Base-by-base conservation (phyloP, 2,113 vertebrate genomes). In the Xerus inauris region DNA sequence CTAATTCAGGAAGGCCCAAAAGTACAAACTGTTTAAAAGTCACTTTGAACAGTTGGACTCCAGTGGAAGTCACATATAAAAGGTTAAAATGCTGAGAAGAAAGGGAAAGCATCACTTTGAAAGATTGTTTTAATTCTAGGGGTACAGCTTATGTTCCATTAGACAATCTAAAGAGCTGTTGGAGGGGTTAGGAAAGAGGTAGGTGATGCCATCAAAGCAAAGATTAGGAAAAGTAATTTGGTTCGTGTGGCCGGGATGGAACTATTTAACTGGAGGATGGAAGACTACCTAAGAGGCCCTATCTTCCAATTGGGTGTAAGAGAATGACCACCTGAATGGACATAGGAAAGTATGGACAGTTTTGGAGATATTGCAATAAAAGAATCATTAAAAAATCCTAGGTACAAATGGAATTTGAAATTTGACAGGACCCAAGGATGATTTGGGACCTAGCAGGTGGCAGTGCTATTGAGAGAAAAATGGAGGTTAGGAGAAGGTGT, bases 301-400 rank as follows among this genome's bases (percentile, higher is more conserved):
- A 0, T 80, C 47, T 96, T 85, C n/a, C 5, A 30, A 57, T 79
- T 35, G 84, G n/a, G 45, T 91, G 6, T 40, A 45, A 94, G 54
- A 49, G 38, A 69, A 45, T 42, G n/a, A 80, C 12, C 3, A 38
- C 42, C 5, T 57, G 51, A 76, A 42, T 49, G 24, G 71, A 85
- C 75, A 64, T 62, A 64, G 62, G 62, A 87, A 94, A 79, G 13
- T 28, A 12, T 24, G 17, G 45, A 71, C 54, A 59, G 69, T 30
- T 94, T 92, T 86, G 54, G 79, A 93, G 69, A 88, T n/a, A 73
- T 11, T 19, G 14, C 59, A 88, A 38, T 76, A 11, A 77, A 96
- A 89, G 13, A 81, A 64, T 20, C 62, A 69, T 20, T 47, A 82
- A 40, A 13, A 77, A 35, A 16, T 87, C 45, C 59, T 65, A 47